Base-by-base conservation (phyloP, 2,113 vertebrate species). In the Indri indri region DNA sequence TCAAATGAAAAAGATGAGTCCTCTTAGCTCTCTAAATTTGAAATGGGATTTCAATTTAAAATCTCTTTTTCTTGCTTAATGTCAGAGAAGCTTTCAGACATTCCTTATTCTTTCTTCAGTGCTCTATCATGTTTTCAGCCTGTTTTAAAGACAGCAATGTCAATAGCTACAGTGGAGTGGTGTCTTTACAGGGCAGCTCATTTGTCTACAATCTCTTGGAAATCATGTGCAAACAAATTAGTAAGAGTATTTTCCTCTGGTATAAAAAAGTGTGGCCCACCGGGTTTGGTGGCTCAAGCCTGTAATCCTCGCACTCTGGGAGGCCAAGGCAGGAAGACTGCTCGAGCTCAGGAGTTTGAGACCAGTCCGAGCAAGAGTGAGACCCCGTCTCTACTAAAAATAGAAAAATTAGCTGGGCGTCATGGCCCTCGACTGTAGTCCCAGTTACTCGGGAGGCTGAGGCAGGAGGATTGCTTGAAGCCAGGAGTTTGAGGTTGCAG, bases 201-300 rank as follows among this genome's bases (percentile, higher is more conserved):
- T 91, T 95, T 96, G 77, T 84, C 93, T 97, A 65, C 83, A 89
- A 82, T 74, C 45, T 71, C 79, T 94, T 80, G 8, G 93, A 91
- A 97, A 88, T 84, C 66, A 40, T 8, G 3, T 90, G 82, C 86
- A 95, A 80, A 91, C 63, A 88, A 92, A 96, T 91, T 63, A 87
- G 80, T 89, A 70, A 96, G n/a, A 87, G 57, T 45, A 4, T 94
- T 94, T 79, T 92, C 76, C 63, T 65, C 45, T 45, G 80, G 47
- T 80, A 50, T 89, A 84, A 95, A 94, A 88, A 87, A 59, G 12
- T 80, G 80, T 63, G 61, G 27, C 27, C 25, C 3, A 27, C 10
- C 4, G 11, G 25, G 10, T 12, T 3, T 25, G 11, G 11, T 63
- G 61, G 25, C 27, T 63, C 61, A 63, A 12, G 8, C 54, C 54